phyloP scores from a whole-genome alignment of 2,888 invertebrate species.

The Melinaea marsaeus region DNA sequence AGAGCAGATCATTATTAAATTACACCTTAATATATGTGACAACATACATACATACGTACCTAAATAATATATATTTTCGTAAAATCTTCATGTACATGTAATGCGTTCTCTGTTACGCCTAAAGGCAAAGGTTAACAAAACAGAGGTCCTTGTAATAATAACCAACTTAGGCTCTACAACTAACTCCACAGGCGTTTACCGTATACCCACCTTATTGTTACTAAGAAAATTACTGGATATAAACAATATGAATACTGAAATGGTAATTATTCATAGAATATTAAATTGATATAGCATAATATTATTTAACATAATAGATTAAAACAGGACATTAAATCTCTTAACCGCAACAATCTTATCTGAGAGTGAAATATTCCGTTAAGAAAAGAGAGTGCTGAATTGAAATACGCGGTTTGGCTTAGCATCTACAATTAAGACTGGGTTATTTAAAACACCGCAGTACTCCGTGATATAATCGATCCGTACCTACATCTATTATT shows the following conservation, averaged over 20 bases:
- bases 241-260: no score
- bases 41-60: background rate
- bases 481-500: no score
- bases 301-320: background rate
- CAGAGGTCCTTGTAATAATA: background rate
- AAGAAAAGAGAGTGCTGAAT: no score
- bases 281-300: no score
- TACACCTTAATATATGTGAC: no score
- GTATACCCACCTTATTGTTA: background rate
- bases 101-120: background rate
- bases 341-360: background rate
- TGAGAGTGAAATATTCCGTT: background rate
- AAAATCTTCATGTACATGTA: background rate
- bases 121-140: slow-evolving; percentile 4
- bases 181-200: background rate
- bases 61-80: background rate
- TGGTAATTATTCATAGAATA: no score
- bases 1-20: no score
- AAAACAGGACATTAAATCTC: background rate
- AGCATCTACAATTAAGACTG: background rate
- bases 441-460: background rate
- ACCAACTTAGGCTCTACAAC: background rate
- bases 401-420: background rate
- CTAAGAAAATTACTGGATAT: background rate
- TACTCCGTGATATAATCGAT: background rate